A percentile compares a stretch with the other conserved stretches of the same genome.
These are phyloP conservation scores for Eupithecia insigniata DNA, from an alignment of 2,888 invertebrate genomes.

Conservation along the genomic window DNA sequence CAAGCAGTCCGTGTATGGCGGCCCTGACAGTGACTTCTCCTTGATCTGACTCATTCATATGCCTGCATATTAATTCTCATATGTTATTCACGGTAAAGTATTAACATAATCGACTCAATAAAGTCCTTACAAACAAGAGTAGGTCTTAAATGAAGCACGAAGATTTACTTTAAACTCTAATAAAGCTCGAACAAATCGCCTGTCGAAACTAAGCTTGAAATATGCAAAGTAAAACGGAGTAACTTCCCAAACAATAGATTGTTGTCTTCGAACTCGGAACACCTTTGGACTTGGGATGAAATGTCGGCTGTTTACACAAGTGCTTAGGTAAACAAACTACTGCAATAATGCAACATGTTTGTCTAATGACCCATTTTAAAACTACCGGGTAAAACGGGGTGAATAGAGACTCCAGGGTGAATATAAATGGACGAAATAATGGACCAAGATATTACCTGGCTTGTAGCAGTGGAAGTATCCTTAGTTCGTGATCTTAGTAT, in stretches of 20 bases:
- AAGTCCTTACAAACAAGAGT: not conserved
- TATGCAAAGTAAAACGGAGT: slow-evolving; percentile 15
- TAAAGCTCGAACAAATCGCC: slow-evolving; percentile 41
- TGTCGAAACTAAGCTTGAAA: slow-evolving; percentile 32
- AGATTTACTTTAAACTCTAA: slow-evolving; percentile 40
- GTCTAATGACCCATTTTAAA: slow-evolving; percentile 5
- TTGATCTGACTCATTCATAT: too few species aligned
- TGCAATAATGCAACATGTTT: slow-evolving; percentile 18
- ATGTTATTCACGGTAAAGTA: too few species aligned
- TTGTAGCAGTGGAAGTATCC: too few species aligned
- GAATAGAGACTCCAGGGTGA: too few species aligned
- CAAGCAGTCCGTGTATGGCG: too few species aligned
- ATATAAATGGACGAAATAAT: too few species aligned
- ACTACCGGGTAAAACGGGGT: too few species aligned
- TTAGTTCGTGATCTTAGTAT: too few species aligned
- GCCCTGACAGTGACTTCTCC: too few species aligned
- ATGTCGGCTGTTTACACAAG: slow-evolving; percentile 18
- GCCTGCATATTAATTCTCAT: too few species aligned
- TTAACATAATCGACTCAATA: not conserved
- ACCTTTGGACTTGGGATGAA: slow-evolving; percentile 6
- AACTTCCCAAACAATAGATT: slow-evolving; percentile 24
- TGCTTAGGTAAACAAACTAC: slow-evolving; percentile 10
- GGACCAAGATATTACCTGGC: too few species aligned
- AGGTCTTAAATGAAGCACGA: not conserved
- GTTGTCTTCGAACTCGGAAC: slow-evolving; percentile 19